Evolutionary conservation across 1,140 invertebrate genomes (phyloP).

Genomic region (Drosophila obscura): DNA sequence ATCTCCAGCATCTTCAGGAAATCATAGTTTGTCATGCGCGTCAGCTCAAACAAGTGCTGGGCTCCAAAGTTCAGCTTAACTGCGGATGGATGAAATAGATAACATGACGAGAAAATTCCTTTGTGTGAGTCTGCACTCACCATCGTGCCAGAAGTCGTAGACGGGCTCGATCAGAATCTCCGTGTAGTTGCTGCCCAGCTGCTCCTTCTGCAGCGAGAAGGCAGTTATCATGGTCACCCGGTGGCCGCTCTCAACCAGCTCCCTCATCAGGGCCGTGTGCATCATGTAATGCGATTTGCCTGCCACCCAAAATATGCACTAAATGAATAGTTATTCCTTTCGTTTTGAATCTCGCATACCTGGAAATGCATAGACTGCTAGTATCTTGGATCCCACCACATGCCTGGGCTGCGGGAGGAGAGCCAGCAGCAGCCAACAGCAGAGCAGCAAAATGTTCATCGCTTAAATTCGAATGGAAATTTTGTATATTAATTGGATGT

Average conservation of each 20-base stretch:
- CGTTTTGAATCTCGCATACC: constrained; percentile 27
- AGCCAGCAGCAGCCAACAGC: constrained; percentile 27
- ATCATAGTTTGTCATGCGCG: constrained; percentile 64
- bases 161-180: constrained; percentile 76
- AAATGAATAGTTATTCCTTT: no score
- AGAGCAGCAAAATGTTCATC: constrained; percentile 24
- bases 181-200: constrained; percentile 69
- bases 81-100: constrained; percentile 22
- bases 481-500: neutral
- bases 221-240: constrained; percentile 73
- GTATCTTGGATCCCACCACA: constrained; percentile 44
- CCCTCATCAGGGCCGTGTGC: constrained; percentile 66
- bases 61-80: constrained; percentile 70
- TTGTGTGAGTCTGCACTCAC: constrained; percentile 30
- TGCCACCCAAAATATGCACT: neutral
- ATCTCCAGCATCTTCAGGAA: constrained; percentile 77
- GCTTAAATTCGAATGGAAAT: neutral
- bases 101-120: neutral
- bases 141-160: constrained; percentile 72
- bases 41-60: constrained; percentile 72
- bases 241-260: constrained; percentile 67
- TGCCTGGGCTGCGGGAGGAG: neutral
- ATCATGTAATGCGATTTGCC: constrained; percentile 77
- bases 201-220: constrained; percentile 42
- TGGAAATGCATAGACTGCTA: constrained; percentile 73